Evolutionary conservation across 1,140 invertebrate genomes (phyloP).

Genomic region (Drosophila kikkawai): DNA sequence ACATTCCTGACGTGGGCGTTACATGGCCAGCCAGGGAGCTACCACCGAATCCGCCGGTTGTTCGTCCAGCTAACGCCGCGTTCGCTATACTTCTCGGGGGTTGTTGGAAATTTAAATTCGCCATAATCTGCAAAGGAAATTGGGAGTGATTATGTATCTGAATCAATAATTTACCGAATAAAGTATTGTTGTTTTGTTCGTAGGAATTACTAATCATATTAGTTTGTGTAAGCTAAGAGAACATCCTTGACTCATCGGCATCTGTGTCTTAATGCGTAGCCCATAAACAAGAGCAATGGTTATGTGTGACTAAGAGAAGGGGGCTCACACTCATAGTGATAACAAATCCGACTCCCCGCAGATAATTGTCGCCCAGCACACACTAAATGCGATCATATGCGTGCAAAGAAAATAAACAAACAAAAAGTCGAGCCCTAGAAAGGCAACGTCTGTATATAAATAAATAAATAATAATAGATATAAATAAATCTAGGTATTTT

Average conservation of each 20-base stretch:
- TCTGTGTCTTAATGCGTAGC: slow-evolving; percentile 1
- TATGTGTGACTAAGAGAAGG: slow-evolving; percentile 19
- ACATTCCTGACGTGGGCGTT: slow-evolving; percentile 89
- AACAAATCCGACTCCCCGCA: slow-evolving; percentile 26
- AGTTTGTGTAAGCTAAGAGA: not conserved
- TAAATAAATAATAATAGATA: not conserved
- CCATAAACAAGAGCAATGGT: not conserved
- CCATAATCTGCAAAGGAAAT: slow-evolving; percentile 87
- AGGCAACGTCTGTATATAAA: not conserved
- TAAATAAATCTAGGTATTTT: slow-evolving; percentile 1
- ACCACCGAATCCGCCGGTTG: slow-evolving; percentile 87
- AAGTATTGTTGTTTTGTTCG: not conserved
- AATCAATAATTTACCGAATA: not conserved
- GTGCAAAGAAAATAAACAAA: slow-evolving; percentile 27
- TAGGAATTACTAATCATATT: not conserved
- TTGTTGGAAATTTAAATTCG: slow-evolving; percentile 93
- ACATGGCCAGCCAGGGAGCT: slow-evolving; percentile 89
- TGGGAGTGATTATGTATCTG: not conserved
- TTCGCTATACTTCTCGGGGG: slow-evolving; percentile 91
- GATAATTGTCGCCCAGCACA: slow-evolving; percentile 26
- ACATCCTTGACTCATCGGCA: not conserved
- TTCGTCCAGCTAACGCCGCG: slow-evolving; percentile 87
- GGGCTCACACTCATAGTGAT: slow-evolving; percentile 13
- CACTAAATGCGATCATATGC: slow-evolving; percentile 25
- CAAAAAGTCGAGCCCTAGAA: slow-evolving; percentile 5